Conservation (phyloP, 2,888 invertebrate species). For the Caenorhabditis parvicauda region DNA sequence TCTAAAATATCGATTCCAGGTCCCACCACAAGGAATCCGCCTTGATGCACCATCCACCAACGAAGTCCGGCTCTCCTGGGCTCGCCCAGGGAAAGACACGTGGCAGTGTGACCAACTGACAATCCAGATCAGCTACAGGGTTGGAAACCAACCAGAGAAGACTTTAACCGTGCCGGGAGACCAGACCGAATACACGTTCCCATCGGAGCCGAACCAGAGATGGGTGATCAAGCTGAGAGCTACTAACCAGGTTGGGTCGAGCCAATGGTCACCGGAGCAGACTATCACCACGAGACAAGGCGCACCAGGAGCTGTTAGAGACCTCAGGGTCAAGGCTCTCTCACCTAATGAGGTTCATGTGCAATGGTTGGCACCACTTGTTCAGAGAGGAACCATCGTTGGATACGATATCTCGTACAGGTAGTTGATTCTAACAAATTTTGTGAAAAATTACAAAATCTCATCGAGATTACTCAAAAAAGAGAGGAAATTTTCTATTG, state of each 20-base stretch:
- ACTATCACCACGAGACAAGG: slow-evolving; percentile 59
- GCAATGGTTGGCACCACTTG: slow-evolving; percentile 58
- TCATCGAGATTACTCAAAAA: neutral
- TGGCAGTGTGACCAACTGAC: slow-evolving; percentile 62
- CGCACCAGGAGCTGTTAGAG: slow-evolving; percentile 59
- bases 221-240: slow-evolving; percentile 56
- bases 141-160: slow-evolving; percentile 55
- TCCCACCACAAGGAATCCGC: slow-evolving; percentile 18
- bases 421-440: neutral
- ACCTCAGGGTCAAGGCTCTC: slow-evolving; percentile 50
- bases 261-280: slow-evolving; percentile 56
- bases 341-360: slow-evolving; percentile 57
- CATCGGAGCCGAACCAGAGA: slow-evolving; percentile 59
- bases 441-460: neutral
- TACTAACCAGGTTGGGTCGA: slow-evolving; percentile 46
- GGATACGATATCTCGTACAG: slow-evolving; percentile 63
- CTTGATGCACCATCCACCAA: slow-evolving; percentile 57
- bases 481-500: neutral
- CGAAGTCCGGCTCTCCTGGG: slow-evolving; percentile 58
- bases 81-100: slow-evolving; percentile 57
- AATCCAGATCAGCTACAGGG: slow-evolving; percentile 59
- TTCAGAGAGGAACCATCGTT: slow-evolving; percentile 58
- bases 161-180: slow-evolving; percentile 54
- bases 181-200: slow-evolving; percentile 61
- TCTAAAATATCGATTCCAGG: too few species aligned